Evolutionary conservation across 2,113 vertebrate genomes (phyloP), one percentile per base, ranked within the genome.

Genomic region (Chamaetylas fuelleborni): DNA sequence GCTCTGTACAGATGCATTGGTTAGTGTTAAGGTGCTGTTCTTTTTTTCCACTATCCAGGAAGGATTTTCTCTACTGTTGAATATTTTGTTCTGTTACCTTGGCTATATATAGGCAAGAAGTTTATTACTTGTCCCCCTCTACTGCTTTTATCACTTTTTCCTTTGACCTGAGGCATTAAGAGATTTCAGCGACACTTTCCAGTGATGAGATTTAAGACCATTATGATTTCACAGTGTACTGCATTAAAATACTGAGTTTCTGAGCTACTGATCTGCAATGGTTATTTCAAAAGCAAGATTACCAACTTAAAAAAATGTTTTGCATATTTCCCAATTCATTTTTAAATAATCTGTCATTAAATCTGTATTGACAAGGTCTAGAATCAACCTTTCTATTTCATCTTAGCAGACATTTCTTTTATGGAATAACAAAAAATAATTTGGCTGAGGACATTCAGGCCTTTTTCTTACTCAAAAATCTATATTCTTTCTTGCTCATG

Each of bases 71-170:
- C 19, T 36, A 4, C 23, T 48, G 2, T 31, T 80, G 42, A 73
- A 40, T 42, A 58, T 74, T 70, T 95, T 58, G 14, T 78, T 74
- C 34, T 7, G 4, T 86, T 83, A 38, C 14, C 66, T 88, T 65
- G 42, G 12, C 8, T 83, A 18, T 47, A 34, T 34, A 14, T 62
- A 81, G 34, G 22, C 24, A 71, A 60, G 29, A 80, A 70, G 28
- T 88, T 91, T 70, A 62, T 94, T 84, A 58, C 42, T 87, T 62
- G 23, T 91, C 88, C 51, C 38, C 54, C 86, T 89, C 61, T 92
- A 42, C 34, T 1, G 6, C 47, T 81, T 86, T 89, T 78, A 78
- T 89, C 11, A 38, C 16, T 54, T 78, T 31, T 81, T 91, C 42
- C 31, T 89, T 58, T 92, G 72, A 84, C 69, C 34, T 16, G 22